Evolutionary conservation across 2,113 vertebrate species (phyloP).

Genomic region (Mugil cephalus): DNA sequence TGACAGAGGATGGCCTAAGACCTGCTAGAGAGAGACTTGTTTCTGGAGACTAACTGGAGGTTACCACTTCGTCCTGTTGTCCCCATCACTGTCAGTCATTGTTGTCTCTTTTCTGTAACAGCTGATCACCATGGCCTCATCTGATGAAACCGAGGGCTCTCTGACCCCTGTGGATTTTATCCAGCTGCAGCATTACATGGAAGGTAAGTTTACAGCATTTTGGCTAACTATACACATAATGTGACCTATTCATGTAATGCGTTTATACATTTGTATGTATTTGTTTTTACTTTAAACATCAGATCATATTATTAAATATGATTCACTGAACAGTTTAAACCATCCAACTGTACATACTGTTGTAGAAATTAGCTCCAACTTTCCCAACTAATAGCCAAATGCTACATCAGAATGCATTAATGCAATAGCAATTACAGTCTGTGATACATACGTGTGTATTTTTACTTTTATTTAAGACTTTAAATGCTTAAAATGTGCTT

Average conservation of each 20-base stretch:
- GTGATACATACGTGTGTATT: too few relatives aligned
- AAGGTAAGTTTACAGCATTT: conserved; percentile 82
- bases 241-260: too few relatives aligned
- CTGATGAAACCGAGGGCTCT: conserved; percentile 62
- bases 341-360: background rate
- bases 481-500: background rate
- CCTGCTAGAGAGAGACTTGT: background rate
- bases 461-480: background rate
- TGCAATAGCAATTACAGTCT: background rate
- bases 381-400: too few relatives aligned
- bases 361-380: background rate
- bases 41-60: background rate
- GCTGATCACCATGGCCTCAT: conserved; percentile 60
- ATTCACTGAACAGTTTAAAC: background rate
- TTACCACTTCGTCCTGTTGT: background rate
- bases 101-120: conserved; percentile 20
- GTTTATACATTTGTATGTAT: too few relatives aligned
- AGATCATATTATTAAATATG: too few relatives aligned
- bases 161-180: conserved; percentile 90
- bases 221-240: background rate
- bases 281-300: too few relatives aligned
- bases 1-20: background rate
- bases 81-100: background rate
- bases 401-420: background rate
- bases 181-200: conserved; percentile 91